A percentile compares a stretch with the other conserved stretches of the same genome.
phyloP scores from a whole-genome alignment of 2,797 vertebrate species.

The Halcyon leucocephala region DNA sequence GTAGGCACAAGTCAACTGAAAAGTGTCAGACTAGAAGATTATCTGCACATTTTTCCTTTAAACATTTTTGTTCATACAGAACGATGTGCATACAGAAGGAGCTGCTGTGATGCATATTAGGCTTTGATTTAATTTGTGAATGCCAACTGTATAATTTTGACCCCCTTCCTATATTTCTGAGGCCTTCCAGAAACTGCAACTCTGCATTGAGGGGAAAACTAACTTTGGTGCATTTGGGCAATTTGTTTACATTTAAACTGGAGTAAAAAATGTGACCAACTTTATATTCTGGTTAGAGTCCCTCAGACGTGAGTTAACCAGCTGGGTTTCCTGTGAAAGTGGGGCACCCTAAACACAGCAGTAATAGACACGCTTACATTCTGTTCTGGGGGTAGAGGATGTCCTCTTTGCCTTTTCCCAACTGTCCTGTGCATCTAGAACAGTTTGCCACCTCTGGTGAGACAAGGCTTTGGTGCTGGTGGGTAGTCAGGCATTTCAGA shows the following conservation, averaged over 20 bases:
- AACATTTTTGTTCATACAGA: neutral
- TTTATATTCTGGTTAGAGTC: neutral
- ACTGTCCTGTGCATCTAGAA: rapidly evolving
- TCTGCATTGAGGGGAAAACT: neutral
- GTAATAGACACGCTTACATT: neutral
- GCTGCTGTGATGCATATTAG: neutral
- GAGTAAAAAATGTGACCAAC: neutral
- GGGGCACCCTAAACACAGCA: neutral
- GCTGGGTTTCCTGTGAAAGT: neutral
- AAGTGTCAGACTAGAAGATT: neutral
- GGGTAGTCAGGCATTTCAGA: neutral
- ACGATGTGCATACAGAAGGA: neutral
- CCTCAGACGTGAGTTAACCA: neutral
- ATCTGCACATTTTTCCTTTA: neutral
- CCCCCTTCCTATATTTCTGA: neutral
- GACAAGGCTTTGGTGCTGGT: rapidly evolving
- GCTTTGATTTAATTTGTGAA: neutral
- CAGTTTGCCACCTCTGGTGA: neutral
- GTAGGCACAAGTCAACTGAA: neutral
- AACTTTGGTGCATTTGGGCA: neutral
- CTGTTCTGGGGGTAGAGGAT: neutral
- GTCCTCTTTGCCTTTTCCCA: rapidly evolving
- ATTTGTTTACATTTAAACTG: neutral
- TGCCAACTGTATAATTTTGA: neutral
- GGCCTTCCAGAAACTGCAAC: neutral